Percentiles rank a stretch among this genome's conserved stretches.
phyloP scores from a whole-genome alignment of 2,888 invertebrate species.

The Tridacna crocea region DNA sequence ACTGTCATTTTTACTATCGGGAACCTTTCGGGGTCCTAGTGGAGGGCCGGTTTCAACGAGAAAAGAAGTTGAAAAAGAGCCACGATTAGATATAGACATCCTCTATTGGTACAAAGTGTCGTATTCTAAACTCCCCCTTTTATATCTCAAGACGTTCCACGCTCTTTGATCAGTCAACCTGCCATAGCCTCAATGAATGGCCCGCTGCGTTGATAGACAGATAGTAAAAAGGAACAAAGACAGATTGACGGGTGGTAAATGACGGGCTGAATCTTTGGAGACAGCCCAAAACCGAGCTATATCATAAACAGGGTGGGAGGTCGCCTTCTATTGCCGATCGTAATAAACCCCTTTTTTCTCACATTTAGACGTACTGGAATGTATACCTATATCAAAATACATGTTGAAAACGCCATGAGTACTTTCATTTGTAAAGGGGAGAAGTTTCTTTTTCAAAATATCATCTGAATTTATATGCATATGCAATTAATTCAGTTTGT shows the following conservation, averaged over 20 bases:
- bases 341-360: background rate
- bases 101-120: background rate
- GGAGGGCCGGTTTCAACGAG: no score
- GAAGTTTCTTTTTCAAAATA: no score
- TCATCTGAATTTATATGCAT: no score
- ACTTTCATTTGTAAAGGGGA: no score
- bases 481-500: no score
- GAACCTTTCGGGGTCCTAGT: no score
- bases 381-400: no score
- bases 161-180: conserved; percentile 48
- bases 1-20: no score
- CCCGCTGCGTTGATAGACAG: conserved; percentile 35
- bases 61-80: background rate
- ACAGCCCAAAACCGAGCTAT: conserved; percentile 44
- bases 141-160: background rate
- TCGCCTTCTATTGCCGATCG: conserved; percentile 20
- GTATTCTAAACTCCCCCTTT: conserved; percentile 6
- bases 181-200: conserved; percentile 13
- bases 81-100: background rate
- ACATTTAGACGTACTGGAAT: no score
- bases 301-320: conserved; percentile 55
- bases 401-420: no score
- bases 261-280: conserved; percentile 44
- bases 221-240: conserved; percentile 45
- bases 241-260: conserved; percentile 48